Evolutionary conservation across 2,888 invertebrate species (phyloP), one percentile per base, ranked within the genome.

Genomic region (Laspeyria flexula): DNA sequence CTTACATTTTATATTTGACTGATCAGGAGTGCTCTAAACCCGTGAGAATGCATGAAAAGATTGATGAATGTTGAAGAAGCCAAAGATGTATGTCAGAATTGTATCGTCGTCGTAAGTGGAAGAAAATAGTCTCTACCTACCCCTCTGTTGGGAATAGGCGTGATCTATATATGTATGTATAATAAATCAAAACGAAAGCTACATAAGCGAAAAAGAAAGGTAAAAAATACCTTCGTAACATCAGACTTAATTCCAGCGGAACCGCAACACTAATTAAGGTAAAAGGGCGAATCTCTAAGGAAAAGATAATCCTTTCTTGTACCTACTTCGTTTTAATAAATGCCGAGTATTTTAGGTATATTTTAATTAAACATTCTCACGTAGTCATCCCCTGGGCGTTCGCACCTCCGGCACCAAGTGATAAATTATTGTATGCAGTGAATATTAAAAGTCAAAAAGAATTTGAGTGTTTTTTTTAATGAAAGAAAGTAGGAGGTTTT

Each of bases 311-410:
- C 79, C 78, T 75, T 75, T 71, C 75, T 73, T 74, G 50, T 70
- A 56, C 65, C 68, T 70, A 72, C 75, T 73, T 67, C 73, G 73
- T 77, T 82, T 79, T 81, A 82, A 80, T 83, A 81, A 83, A 75
- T 72, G 62, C 66, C 47, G 48, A 65, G 75, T 77, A 77, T 79
- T 81, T 80, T 81, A 65, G 65, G 61, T 68, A 56, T 68, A 78
- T 81, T 83, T 82, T 83, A 83, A 83, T 83, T 83, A 83, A 83
- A 82, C 79, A 80, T 80, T 82, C 78, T 72, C 74, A 76, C 78
- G 70, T 76, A 62, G 43, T 56, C 50, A 30, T 40, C 58, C 66
- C 58, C 48, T 31, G 58, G 61, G 65, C 51, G 50, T 65, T 68
- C 47, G 58, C 66, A 66, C 58, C 66, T 69, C 55, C 35, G 46